Evolutionary conservation across 2,888 invertebrate species (phyloP).

Genomic region (Subacronicta megacephala): DNA sequence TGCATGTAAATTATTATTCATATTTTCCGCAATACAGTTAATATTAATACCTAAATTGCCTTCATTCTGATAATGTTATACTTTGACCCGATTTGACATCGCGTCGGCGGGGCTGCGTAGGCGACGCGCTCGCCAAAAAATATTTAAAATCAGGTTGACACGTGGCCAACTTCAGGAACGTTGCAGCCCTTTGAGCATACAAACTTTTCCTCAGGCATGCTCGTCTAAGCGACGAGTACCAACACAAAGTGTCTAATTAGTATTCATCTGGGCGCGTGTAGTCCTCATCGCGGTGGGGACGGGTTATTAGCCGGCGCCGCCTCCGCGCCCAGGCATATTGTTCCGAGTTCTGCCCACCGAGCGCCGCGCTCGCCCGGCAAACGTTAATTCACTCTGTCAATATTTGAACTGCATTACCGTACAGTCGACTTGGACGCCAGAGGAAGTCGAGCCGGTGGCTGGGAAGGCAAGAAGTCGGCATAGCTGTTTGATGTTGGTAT

Average conservation of each 20-base stretch:
- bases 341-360: constrained; percentile 86
- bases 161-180: constrained; percentile 34
- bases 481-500: constrained; percentile 93
- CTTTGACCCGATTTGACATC: constrained; percentile 29
- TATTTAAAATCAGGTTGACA: constrained; percentile 25
- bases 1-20: constrained; percentile 30
- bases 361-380: constrained; percentile 82
- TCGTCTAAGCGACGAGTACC: constrained; percentile 70
- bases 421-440: constrained; percentile 68
- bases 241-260: constrained; percentile 85
- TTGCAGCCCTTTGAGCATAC: constrained; percentile 50
- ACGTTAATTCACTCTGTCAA: constrained; percentile 82
- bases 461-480: constrained; percentile 97
- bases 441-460: constrained; percentile 85
- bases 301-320: constrained; percentile 89
- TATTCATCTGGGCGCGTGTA: constrained; percentile 89
- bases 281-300: constrained; percentile 88
- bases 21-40: constrained; percentile 33
- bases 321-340: constrained; percentile 89
- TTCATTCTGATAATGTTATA: constrained; percentile 15
- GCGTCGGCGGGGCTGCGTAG: constrained; percentile 22
- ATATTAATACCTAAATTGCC: constrained; percentile 10
- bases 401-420: constrained; percentile 79
- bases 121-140: constrained; percentile 16
- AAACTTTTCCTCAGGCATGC: constrained; percentile 55